Base-by-base conservation (phyloP, 2,888 invertebrate species). In the Archips crataeganus region DNA sequence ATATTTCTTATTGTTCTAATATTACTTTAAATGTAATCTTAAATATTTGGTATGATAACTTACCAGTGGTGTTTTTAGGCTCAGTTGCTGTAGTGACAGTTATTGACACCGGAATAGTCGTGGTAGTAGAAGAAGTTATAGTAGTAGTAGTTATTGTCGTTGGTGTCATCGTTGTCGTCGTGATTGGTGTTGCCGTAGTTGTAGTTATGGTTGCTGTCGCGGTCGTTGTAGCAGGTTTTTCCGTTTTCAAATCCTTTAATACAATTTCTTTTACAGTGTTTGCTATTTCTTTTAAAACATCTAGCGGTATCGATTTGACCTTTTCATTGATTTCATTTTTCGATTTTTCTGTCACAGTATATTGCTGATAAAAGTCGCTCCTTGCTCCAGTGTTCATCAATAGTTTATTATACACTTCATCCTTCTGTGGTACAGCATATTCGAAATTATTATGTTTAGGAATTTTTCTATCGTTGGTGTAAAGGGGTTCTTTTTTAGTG, bases 211-310 rank as follows among this genome's bases (percentile, higher is more conserved):
- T 70, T 13, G 51, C 59, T 23, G 36, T 59, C 32, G 51, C 3
- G 34, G 32, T 15, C 13, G 15, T 15, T 5, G 15, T 74, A 13
- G 78, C 75, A 15, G 71, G 77, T 42, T 82, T 77, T 73, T 83
- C 81, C 49, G 82, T 82, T 36, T 77, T 80, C 54, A 92, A 81
- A 78, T 92, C 90, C 65, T 83, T 85, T 51, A 92, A 78, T 8
- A 93, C 82, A 51, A 88, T 83, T 13, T 79, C 82, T 78, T 90
- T 92, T 0, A 93, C 85, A 70, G 80, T 87, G 71, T 90, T 85
- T 51, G 88, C 89, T 66, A 93, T 89, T 77, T 87, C 83, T 75
- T 84, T 85, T 10, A 92, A 84, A 8, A 89, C 69, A 68, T 82
- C 79, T 13, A 75, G 74, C 13, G 80, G 45, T 36, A 80, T 63